A percentile compares a stretch with the other conserved stretches of the same genome.
Evolutionary conservation across 2,888 invertebrate species (phyloP).

Genomic region (Troilus luridus): DNA sequence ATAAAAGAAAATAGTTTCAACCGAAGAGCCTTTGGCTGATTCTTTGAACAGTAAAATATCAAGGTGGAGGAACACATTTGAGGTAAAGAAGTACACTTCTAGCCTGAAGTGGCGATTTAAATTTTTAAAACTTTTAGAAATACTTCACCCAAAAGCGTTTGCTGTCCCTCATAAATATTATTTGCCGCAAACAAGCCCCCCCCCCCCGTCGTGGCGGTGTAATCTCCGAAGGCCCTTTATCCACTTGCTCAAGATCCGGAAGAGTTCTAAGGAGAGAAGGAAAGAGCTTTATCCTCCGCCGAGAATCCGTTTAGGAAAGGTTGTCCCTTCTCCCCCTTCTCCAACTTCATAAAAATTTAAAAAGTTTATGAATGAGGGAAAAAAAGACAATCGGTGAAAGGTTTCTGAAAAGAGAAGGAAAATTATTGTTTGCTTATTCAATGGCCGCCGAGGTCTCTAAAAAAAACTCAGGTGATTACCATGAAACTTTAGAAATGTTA

Average conservation of each 20-base stretch:
- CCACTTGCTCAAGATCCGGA: background rate
- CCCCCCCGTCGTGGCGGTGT: background rate
- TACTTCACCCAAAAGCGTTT: background rate
- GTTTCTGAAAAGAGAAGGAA: background rate
- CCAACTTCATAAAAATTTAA: conserved; percentile 31
- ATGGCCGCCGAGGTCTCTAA: background rate
- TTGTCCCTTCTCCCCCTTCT: background rate
- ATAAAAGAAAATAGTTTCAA: no score
- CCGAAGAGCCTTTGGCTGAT: no score
- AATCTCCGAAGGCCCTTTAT: background rate
- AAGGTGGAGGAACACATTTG: background rate
- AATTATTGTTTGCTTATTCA: conserved; percentile 35
- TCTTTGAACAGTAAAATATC: background rate
- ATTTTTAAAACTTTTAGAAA: background rate
- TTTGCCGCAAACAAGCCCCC: background rate
- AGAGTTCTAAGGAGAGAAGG: conserved; percentile 13
- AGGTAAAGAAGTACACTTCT: background rate
- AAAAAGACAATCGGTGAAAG: conserved; percentile 36
- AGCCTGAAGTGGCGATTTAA: background rate
- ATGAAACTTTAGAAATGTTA: background rate
- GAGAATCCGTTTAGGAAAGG: background rate
- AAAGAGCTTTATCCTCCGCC: conserved; percentile 7
- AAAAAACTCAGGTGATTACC: background rate
- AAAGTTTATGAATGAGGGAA: background rate
- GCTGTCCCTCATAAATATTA: conserved; percentile 6